Base-by-base conservation (phyloP, 2,888 invertebrate genomes). In the Rotaria magnacalcarata region DNA sequence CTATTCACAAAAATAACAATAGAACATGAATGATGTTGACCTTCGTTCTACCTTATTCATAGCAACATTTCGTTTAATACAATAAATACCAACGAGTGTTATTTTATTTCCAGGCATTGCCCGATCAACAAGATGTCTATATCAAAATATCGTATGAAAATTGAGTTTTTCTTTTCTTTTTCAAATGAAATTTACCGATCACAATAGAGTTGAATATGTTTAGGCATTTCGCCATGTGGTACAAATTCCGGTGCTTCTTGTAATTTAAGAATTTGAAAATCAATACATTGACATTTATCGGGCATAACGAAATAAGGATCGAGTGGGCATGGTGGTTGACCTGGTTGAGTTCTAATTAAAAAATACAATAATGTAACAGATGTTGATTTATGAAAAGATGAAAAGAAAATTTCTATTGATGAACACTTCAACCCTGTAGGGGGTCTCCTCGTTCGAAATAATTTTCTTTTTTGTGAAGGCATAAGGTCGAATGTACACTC, bases 241-340 rank as follows among this genome's bases (percentile, higher is more conserved):
- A 96, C 94, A 88, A 94, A 94, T 90, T 99, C 98, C 0, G 97
- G 96, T 41, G 96, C 92, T 92, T 99, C 99, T 93, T 99, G 98
- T 21, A 98, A 92, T 91, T 97, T 99, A n/a, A 99, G 91, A 0
- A 95, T 94, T 94, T 99, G 99, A 90, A 96, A 99, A 92, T 99
- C 98, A 47, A 98, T 95, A 91, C 98, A 99, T 88, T 94, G 93
- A 91, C 98, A 98, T 91, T 96, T 97, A 90, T 99, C 98, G 27
- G 98, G 97, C 91, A 98, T 94, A 88, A 99, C 97, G 91, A 96
- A 97, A 91, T 95, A 99, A 2, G 99, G 99, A 92, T 99, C 99
- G 86, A 97, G 90, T 0, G 98, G 97, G 90, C 99, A 99, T 89
- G 95, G 95, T 0, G 95, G 95, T 86, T 95, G 93, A 50, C 96